Conservation (phyloP, 2,888 invertebrate species). For the Zhuqinia jingwanae region DNA sequence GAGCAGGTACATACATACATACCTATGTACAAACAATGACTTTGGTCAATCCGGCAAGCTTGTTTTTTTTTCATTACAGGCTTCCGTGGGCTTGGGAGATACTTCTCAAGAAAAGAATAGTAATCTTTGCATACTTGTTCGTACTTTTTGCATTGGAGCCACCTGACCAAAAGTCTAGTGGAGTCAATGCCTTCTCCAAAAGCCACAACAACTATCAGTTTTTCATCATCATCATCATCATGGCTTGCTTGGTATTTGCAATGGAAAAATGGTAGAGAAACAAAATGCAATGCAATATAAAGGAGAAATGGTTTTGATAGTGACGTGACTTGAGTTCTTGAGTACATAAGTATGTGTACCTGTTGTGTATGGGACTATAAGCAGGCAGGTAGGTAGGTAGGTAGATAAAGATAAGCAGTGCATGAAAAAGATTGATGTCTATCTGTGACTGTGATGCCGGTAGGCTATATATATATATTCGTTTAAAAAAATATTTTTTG, state of each 20-base stretch:
- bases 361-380: too few species aligned
- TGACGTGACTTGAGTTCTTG: background rate
- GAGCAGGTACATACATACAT: background rate
- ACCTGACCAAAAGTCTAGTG: constrained; percentile 37
- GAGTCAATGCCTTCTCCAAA: constrained; percentile 54
- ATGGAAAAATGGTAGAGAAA: background rate
- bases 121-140: background rate
- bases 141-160: too few species aligned
- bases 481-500: too few species aligned
- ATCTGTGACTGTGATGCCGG: background rate
- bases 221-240: background rate
- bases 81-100: constrained; percentile 13
- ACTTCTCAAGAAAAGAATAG: background rate
- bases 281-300: background rate
- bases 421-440: constrained; percentile 5
- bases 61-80: background rate
- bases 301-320: background rate
- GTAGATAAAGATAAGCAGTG: background rate
- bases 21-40: background rate
- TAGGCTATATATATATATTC: too few species aligned
- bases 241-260: background rate
- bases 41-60: background rate
- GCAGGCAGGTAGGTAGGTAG: background rate
- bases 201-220: background rate
- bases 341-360: too few species aligned